Conservation (phyloP, 2,888 invertebrate species). For the Heliconius ismenius region DNA sequence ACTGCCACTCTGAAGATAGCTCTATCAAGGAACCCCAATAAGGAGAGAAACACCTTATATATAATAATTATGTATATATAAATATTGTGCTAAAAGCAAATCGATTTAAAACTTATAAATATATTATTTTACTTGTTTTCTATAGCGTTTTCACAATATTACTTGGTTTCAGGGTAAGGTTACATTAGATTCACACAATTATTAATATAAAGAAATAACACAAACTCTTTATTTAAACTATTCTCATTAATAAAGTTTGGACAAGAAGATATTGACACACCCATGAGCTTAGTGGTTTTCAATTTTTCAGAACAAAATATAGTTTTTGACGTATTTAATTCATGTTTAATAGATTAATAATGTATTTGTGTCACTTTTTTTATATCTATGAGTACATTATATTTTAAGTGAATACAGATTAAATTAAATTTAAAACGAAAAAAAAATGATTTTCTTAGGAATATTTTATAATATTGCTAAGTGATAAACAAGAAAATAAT, state of each 20-base stretch:
- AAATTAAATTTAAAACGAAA: too few relatives aligned
- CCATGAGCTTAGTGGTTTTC: not conserved
- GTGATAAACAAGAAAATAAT: not conserved
- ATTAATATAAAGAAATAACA: not conserved
- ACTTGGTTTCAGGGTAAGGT: constrained; percentile 2
- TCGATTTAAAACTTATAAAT: constrained; percentile 46
- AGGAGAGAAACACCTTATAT: constrained; percentile 54
- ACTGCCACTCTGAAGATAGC: constrained; percentile 66
- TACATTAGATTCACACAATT: not conserved
- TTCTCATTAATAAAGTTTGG: not conserved
- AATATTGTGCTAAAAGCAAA: constrained; percentile 61
- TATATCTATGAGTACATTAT: too few relatives aligned
- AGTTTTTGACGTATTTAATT: too few relatives aligned
- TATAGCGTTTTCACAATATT: constrained; percentile 15
- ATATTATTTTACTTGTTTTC: constrained; percentile 51
- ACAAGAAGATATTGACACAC: not conserved
- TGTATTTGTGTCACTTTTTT: too few relatives aligned
- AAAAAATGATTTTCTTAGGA: too few relatives aligned
- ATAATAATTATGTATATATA: constrained; percentile 44
- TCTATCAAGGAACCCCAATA: constrained; percentile 61
- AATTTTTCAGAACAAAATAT: not conserved
- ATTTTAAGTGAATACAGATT: too few relatives aligned
- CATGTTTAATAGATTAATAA: too few relatives aligned
- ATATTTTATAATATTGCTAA: too few relatives aligned
- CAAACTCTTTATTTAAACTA: not conserved